These are phyloP conservation scores for Azemiops feae DNA, from an alignment of 2,113 vertebrate genomes.

Conservation along the genomic window DNA sequence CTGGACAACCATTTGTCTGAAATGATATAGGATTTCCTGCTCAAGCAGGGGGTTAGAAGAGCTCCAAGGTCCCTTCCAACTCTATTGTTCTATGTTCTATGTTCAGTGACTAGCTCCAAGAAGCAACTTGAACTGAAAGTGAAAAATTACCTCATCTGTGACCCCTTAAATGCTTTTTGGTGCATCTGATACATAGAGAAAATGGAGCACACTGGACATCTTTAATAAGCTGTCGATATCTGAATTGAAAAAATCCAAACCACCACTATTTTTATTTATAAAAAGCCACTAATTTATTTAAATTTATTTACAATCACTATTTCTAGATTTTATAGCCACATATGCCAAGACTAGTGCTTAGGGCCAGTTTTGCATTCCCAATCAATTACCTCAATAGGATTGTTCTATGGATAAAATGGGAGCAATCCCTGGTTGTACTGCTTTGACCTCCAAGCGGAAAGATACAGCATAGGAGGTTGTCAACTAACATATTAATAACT, in stretches of 20 bases:
- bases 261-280: neutral
- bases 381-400: neutral
- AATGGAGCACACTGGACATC: neutral
- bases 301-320: neutral
- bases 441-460: neutral
- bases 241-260: neutral
- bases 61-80: neutral
- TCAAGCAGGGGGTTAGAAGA: neutral
- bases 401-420: neutral
- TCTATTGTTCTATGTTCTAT: neutral
- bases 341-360: neutral
- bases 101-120: neutral
- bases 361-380: neutral
- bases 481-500: neutral
- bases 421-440: neutral
- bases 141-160: neutral
- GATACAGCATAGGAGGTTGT: neutral
- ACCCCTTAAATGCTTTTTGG: neutral
- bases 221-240: neutral
- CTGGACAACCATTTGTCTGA: neutral
- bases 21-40: neutral
- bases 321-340: neutral
- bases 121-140: neutral
- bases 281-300: neutral
- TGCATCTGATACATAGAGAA: neutral